Evolutionary conservation across 2,888 invertebrate species (phyloP).

Genomic region (Eristalis pertinax): DNA sequence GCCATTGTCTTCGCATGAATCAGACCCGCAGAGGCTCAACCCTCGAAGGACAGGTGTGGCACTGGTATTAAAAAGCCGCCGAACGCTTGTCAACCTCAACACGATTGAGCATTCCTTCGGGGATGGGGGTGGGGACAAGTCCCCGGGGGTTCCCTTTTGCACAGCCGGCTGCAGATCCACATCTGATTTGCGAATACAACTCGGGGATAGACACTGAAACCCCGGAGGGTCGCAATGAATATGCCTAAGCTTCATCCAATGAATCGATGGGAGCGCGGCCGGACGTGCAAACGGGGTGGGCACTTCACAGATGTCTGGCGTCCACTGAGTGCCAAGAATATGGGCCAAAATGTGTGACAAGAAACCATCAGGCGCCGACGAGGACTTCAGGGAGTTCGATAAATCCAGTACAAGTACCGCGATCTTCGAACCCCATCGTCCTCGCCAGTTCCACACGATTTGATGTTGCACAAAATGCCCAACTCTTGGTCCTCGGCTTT

Average conservation of each 20-base stretch:
- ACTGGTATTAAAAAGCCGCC: background rate
- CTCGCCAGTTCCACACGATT: slow-evolving; percentile 11
- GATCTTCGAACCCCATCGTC: background rate
- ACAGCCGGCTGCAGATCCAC: slow-evolving; percentile 33
- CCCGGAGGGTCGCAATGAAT: slow-evolving; percentile 8
- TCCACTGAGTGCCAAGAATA: slow-evolving; percentile 1
- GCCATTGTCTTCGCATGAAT: slow-evolving; percentile 7
- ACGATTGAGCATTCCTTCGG: slow-evolving; percentile 45
- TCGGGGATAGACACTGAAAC: slow-evolving; percentile 17
- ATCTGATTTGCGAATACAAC: slow-evolving; percentile 8
- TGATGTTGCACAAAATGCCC: slow-evolving; percentile 3
- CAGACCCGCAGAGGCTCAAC: background rate
- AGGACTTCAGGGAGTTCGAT: background rate
- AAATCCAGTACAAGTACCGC: slow-evolving; percentile 37
- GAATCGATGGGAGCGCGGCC: background rate
- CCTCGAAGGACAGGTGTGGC: background rate
- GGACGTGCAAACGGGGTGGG: slow-evolving; percentile 66
- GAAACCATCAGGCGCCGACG: slow-evolving; percentile 15
- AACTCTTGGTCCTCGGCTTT: slow-evolving; percentile 12
- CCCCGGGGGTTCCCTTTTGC: slow-evolving; percentile 53
- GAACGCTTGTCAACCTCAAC: slow-evolving; percentile 60
- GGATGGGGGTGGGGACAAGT: slow-evolving; percentile 44
- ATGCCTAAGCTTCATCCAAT: slow-evolving; percentile 30
- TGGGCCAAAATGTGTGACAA: background rate
- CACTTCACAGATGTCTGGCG: slow-evolving; percentile 45